Evolutionary conservation across 2,888 invertebrate species (phyloP).

Genomic region (Galerucella calmariensis): DNA sequence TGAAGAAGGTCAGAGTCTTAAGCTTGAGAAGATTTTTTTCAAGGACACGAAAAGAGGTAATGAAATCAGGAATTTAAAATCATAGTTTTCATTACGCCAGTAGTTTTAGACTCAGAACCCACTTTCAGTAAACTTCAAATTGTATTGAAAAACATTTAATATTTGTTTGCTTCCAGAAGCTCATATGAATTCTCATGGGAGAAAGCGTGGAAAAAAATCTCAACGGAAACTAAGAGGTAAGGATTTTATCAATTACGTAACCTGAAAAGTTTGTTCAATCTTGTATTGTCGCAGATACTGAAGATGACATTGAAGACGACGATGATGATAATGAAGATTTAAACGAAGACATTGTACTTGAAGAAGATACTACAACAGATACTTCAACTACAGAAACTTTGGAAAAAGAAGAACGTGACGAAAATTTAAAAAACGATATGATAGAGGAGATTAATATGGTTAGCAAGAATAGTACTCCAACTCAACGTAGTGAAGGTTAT

Average conservation of each 20-base stretch:
- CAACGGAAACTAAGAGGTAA: slow-evolving; percentile 13
- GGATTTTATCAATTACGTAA: not conserved
- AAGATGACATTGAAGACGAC: slow-evolving; percentile 39
- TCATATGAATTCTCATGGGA: not conserved
- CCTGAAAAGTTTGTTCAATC: not conserved
- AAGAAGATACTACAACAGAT: slow-evolving; percentile 34
- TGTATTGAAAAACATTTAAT: too few relatives aligned
- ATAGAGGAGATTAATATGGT: not conserved
- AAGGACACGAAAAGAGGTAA: not conserved
- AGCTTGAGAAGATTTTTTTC: slow-evolving; percentile 40
- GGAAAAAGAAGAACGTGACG: slow-evolving; percentile 32
- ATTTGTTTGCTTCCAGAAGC: not conserved
- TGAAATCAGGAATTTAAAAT: not conserved
- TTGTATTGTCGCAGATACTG: slow-evolving; percentile 5
- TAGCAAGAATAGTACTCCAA: slow-evolving; percentile 19
- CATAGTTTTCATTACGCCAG: too few relatives aligned
- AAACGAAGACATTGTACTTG: slow-evolving; percentile 39
- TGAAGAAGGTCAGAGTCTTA: slow-evolving; percentile 41
- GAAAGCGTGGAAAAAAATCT: not conserved
- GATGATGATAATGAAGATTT: slow-evolving; percentile 38
- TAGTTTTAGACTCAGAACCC: too few relatives aligned
- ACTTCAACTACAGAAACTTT: slow-evolving; percentile 27
- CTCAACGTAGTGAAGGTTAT: not conserved
- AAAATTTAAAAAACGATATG: slow-evolving; percentile 24
- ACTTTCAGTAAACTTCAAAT: too few relatives aligned